These are phyloP conservation scores for Vidua chalybeata DNA, from an alignment of 2,113 vertebrate genomes.

Conservation along the genomic window DNA sequence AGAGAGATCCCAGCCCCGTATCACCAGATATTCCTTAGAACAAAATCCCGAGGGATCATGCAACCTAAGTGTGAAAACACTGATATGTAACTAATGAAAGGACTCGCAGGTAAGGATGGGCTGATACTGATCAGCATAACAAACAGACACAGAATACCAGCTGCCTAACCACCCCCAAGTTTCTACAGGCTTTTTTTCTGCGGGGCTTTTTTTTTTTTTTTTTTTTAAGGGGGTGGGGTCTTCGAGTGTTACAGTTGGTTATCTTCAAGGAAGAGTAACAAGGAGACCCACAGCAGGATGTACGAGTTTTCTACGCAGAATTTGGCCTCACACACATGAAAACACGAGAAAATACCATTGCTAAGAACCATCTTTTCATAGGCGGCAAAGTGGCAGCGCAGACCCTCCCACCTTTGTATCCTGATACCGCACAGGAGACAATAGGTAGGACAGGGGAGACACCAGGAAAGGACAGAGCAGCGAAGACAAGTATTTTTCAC, in stretches of 20 bases:
- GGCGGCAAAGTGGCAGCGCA: neutral
- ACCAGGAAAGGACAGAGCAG: neutral
- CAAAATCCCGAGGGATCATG: neutral
- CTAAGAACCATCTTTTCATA: neutral
- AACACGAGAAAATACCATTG: neutral
- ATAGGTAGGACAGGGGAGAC: slow-evolving; percentile 45
- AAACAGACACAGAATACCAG: neutral
- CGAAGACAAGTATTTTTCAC: neutral
- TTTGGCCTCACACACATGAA: neutral
- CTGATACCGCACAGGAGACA: neutral
- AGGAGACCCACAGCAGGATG: neutral
- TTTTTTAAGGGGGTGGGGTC: neutral
- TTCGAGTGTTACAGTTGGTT: neutral
- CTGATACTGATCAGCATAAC: neutral
- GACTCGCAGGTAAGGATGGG: neutral
- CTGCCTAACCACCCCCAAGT: neutral
- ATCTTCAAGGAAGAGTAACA: neutral
- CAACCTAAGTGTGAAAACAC: neutral
- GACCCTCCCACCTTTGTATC: slow-evolving; percentile 66
- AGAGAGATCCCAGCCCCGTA: neutral
- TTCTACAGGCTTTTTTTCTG: neutral
- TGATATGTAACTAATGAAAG: neutral
- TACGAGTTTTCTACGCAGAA: neutral
- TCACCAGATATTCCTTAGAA: neutral
- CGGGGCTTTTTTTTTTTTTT: neutral